Evolutionary conservation across 2,113 vertebrate genomes (phyloP).

Genomic region (Percopsis transmontana): DNA sequence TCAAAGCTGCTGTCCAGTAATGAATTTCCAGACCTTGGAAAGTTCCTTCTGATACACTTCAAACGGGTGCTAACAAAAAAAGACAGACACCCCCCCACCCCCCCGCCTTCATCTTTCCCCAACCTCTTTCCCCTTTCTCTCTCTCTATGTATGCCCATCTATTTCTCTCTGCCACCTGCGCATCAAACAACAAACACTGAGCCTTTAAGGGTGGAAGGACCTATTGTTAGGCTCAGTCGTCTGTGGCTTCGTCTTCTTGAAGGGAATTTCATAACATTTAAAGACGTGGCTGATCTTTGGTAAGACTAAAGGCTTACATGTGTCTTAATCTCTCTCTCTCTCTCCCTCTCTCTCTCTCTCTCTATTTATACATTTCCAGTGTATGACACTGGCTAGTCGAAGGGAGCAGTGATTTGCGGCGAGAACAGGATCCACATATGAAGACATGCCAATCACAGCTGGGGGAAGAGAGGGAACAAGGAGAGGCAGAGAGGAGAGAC

Average conservation of each 20-base stretch:
- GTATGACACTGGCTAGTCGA: constrained; percentile 68
- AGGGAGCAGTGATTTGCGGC: constrained; percentile 55
- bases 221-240: constrained; percentile 1
- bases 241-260: background rate
- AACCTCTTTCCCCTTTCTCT: constrained; percentile 31
- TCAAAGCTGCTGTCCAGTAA: constrained; percentile 78
- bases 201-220: constrained; percentile 43
- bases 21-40: constrained; percentile 81
- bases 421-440: constrained; percentile 73
- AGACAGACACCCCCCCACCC: constrained; percentile 49
- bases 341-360: background rate
- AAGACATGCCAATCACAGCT: constrained; percentile 75
- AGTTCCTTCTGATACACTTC: constrained; percentile 80
- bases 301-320: background rate
- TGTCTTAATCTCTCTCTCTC: background rate
- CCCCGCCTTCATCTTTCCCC: constrained; percentile 48
- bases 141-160: constrained; percentile 33
- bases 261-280: constrained; percentile 21
- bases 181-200: constrained; percentile 44
- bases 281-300: constrained; percentile 26
- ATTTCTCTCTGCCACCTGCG: constrained; percentile 34
- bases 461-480: constrained; percentile 22
- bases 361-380: constrained; percentile 42
- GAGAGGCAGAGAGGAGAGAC: constrained; percentile 37
- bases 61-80: constrained; percentile 73